Evolutionary conservation across 2,888 invertebrate genomes (phyloP).

Genomic region (Parnassius glacialis): DNA sequence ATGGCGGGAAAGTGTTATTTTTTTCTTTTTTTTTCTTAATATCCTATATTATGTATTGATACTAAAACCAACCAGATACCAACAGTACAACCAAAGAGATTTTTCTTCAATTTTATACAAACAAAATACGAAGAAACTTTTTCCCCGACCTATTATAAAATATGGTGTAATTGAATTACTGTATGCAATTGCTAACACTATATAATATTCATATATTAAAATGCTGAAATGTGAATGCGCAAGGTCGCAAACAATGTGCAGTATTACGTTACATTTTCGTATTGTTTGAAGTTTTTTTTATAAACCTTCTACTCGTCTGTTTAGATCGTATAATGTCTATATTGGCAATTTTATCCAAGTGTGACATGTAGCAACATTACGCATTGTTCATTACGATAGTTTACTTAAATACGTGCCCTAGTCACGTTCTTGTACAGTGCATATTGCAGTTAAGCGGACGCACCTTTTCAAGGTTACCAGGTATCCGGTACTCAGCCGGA

Average conservation of each 20-base stretch:
- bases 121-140: no score
- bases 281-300: neutral
- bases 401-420: conserved; percentile 61
- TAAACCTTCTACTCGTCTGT: neutral
- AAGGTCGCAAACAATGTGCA: conserved; percentile 1
- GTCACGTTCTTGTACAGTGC: conserved; percentile 52
- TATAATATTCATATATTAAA: neutral
- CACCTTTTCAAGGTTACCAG: conserved; percentile 28
- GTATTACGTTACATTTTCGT: conserved; percentile 3
- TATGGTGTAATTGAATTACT: neutral
- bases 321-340: conserved; percentile 12
- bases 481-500: conserved; percentile 27
- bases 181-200: neutral
- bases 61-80: no score
- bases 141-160: no score
- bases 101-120: no score
- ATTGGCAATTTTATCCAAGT: conserved; percentile 19
- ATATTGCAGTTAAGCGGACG: conserved; percentile 25
- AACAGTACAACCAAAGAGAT: no score
- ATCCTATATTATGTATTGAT: no score
- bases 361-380: conserved; percentile 9
- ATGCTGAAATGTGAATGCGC: neutral
- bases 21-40: no score
- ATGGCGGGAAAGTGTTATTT: no score
- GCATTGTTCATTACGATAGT: conserved; percentile 50